Conservation (phyloP, 2,888 invertebrate species). For the Pseudoips prasinana region DNA sequence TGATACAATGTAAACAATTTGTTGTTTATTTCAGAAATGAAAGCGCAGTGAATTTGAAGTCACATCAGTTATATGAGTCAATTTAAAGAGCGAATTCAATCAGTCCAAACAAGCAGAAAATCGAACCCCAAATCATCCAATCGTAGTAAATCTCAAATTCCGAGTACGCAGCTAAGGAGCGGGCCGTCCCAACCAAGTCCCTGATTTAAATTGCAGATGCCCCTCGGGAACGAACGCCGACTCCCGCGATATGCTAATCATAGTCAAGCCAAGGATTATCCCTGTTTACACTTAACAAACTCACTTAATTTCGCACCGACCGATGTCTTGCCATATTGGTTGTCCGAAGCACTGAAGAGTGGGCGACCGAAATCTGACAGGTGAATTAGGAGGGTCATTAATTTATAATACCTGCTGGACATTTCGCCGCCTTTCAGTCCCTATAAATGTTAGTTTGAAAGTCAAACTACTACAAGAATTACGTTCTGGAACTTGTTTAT, state of each 20-base stretch:
- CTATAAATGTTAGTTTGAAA: neutral
- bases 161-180: constrained; percentile 74
- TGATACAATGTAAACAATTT: constrained; percentile 4
- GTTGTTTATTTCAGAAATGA: constrained; percentile 1
- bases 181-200: constrained; percentile 73
- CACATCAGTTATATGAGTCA: constrained; percentile 52
- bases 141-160: constrained; percentile 78
- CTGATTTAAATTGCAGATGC: constrained; percentile 81
- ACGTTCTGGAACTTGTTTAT: too few species aligned
- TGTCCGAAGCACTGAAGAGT: constrained; percentile 32
- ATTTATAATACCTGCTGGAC: constrained; percentile 11
- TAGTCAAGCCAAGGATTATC: constrained; percentile 81
- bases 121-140: constrained; percentile 79
- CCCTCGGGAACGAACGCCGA: constrained; percentile 73
- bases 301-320: constrained; percentile 78
- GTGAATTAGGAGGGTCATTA: constrained; percentile 24
- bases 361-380: constrained; percentile 30
- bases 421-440: neutral
- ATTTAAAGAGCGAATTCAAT: constrained; percentile 71
- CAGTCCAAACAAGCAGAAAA: constrained; percentile 77
- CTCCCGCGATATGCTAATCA: constrained; percentile 81
- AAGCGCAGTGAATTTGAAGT: constrained; percentile 19
- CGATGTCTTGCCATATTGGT: constrained; percentile 68
- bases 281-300: constrained; percentile 82
- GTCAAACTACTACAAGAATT: neutral